Conservation (phyloP, 2,113 vertebrate genomes). For the Phrynosoma blainvillii region DNA sequence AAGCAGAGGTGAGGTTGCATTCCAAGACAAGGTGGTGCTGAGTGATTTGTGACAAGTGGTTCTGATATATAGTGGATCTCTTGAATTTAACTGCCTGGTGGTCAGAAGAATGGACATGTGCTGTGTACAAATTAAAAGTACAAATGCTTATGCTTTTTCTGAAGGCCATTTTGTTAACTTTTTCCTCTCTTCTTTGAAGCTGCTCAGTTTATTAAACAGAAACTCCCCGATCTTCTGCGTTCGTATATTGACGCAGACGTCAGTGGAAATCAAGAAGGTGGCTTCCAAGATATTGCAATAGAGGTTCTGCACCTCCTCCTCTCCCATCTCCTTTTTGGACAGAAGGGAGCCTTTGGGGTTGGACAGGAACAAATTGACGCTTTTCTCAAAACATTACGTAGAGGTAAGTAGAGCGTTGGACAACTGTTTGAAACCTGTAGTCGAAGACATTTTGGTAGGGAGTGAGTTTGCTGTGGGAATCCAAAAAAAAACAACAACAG, state of each 20-base stretch:
- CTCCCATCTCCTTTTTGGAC: slow-evolving; percentile 98
- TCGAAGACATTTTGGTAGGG: neutral
- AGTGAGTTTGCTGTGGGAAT: neutral
- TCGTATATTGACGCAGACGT: slow-evolving; percentile 99
- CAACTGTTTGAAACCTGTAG: neutral
- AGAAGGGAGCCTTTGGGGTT: slow-evolving; percentile 98
- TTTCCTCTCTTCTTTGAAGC: slow-evolving; percentile 69
- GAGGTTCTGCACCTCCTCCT: slow-evolving; percentile 99
- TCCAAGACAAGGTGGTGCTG: neutral
- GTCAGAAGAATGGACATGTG: neutral
- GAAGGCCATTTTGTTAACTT: slow-evolving; percentile 16
- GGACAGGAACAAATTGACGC: slow-evolving; percentile 99
- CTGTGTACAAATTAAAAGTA: neutral
- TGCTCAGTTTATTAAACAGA: slow-evolving; percentile 98
- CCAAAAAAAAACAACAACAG: neutral
- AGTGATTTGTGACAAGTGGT: neutral
- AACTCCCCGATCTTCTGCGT: slow-evolving; percentile 96
- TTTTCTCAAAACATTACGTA: slow-evolving; percentile 98
- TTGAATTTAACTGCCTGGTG: neutral
- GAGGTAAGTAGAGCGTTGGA: slow-evolving; percentile 80
- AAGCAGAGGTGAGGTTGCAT: no score
- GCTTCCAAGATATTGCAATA: slow-evolving; percentile 99
- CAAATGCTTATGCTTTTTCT: neutral
- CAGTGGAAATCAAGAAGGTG: slow-evolving; percentile 99
- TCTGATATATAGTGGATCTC: neutral